Evolutionary conservation across 2,888 invertebrate genomes (phyloP).

Genomic region (Sturmia bella): DNA sequence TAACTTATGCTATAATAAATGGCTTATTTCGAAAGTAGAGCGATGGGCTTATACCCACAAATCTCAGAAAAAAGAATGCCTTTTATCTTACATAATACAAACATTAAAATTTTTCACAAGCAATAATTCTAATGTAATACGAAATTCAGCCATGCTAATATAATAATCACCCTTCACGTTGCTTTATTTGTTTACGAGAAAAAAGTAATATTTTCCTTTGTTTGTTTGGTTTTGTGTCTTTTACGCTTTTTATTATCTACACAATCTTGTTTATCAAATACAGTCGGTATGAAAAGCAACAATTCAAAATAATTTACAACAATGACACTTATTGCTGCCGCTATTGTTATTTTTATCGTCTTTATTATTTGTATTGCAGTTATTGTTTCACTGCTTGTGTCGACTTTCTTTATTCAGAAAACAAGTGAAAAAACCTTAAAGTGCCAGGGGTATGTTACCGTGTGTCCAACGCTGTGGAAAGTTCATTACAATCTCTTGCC

Average conservation of each 20-base stretch:
- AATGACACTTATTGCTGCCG: constrained; percentile 75
- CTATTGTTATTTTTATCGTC: constrained; percentile 46
- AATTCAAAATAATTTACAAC: constrained; percentile 78
- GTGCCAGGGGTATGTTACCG: constrained; percentile 31
- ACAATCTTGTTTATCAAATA: constrained; percentile 25
- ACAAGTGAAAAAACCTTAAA: neutral
- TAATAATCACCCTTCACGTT: constrained; percentile 19
- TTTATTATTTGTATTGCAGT: constrained; percentile 27
- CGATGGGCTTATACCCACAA: no score
- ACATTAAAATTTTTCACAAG: no score
- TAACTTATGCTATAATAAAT: no score
- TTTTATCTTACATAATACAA: no score
- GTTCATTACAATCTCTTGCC: constrained; percentile 63
- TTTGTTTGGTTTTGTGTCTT: neutral
- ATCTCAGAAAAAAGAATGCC: no score
- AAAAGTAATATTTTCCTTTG: constrained; percentile 1
- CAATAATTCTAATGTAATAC: neutral
- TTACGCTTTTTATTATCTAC: constrained; percentile 13
- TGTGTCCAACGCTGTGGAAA: constrained; percentile 53
- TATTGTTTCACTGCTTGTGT: constrained; percentile 38
- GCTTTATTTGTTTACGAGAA: neutral
- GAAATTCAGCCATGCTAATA: neutral
- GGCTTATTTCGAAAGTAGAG: no score
- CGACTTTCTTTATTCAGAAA: constrained; percentile 44
- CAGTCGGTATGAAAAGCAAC: constrained; percentile 27